Percentiles rank a stretch among this genome's conserved stretches.
phyloP scores from a whole-genome alignment of 1,140 invertebrate genomes.

The Diplogasteroides magnus region DNA sequence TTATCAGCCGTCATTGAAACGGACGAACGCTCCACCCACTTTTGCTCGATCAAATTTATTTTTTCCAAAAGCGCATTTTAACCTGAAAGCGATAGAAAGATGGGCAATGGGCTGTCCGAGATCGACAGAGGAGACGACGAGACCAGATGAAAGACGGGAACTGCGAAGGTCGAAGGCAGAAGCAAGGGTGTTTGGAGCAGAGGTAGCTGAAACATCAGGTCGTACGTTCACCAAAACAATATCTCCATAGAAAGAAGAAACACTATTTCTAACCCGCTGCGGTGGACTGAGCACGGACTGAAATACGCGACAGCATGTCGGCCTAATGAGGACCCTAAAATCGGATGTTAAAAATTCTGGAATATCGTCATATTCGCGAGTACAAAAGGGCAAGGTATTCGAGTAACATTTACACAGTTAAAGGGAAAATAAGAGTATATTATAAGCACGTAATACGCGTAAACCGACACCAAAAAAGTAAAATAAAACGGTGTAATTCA shows the following conservation, averaged over 20 bases:
- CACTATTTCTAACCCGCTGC: not conserved
- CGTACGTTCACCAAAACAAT: not conserved
- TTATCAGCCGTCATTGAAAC: not conserved
- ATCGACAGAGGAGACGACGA: not conserved
- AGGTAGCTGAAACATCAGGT: not conserved
- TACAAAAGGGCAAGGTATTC: too few relatives aligned
- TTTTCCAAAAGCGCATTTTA: too few relatives aligned
- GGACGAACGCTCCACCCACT: too few relatives aligned
- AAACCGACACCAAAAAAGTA: too few relatives aligned
- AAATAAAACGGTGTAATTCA: too few relatives aligned
- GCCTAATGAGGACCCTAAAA: too few relatives aligned
- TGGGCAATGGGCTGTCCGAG: not conserved
- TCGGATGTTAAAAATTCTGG: too few relatives aligned
- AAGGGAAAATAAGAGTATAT: too few relatives aligned
- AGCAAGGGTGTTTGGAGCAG: not conserved
- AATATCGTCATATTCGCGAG: too few relatives aligned
- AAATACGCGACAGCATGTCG: not conserved
- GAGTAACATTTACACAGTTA: too few relatives aligned
- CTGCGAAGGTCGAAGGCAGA: not conserved
- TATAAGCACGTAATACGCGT: too few relatives aligned
- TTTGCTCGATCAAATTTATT: too few relatives aligned
- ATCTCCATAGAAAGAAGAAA: not conserved
- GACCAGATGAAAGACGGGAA: not conserved
- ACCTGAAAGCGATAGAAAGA: not conserved
- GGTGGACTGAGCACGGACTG: not conserved